Evolutionary conservation across 1,140 invertebrate genomes (phyloP), one percentile per base, ranked within the genome.

Genomic region (Drosophila nebulosa): DNA sequence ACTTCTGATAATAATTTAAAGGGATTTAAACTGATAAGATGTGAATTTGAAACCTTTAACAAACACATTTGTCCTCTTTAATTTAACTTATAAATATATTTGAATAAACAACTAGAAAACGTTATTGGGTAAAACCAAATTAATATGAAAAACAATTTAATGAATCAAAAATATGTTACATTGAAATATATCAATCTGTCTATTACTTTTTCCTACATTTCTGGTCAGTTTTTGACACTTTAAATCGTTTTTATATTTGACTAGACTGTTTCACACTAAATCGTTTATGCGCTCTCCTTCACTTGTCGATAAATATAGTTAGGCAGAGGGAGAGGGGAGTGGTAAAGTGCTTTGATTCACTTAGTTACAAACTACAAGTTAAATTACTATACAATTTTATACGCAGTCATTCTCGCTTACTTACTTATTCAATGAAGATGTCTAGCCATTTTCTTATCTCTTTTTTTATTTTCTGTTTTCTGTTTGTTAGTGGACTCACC

Each of bases 401-500:
- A 10, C 18, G 39, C 39, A 21, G 16, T 46, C 39, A 46, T 46
- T 10, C 16, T 46, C 3, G 18, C 39, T 46, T 46, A 18, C 39
- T 46, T 21, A 46, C 7, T 46, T 18, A 46, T 46, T 46, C 39
- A 46, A 46, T 46, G 39, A 46, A 21, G 26, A 9, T 18, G 26
- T 55, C 52, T 30, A 55, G 52, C 27, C 52, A 55, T 9, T 18
- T 55, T 42, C 16, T 51, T 53, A 50, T 63, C 52, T 57, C 35
- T 30, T 35, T 27, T 55, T 30, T n/a, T 36, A 3, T 4, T 22
- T 22, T 42, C 2, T 42, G 3, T 42, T 42, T 42, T 18, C 22
- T 22, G 4, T 22, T 10, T 18, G 24, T 36, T 24, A 14, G n/a
- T n/a, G n/a, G n/a, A 80, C 78, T 89, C 70, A 91, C 90, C 90